Evolutionary conservation across 1,140 invertebrate species (phyloP).

Genomic region (Sycophila sp.): DNA sequence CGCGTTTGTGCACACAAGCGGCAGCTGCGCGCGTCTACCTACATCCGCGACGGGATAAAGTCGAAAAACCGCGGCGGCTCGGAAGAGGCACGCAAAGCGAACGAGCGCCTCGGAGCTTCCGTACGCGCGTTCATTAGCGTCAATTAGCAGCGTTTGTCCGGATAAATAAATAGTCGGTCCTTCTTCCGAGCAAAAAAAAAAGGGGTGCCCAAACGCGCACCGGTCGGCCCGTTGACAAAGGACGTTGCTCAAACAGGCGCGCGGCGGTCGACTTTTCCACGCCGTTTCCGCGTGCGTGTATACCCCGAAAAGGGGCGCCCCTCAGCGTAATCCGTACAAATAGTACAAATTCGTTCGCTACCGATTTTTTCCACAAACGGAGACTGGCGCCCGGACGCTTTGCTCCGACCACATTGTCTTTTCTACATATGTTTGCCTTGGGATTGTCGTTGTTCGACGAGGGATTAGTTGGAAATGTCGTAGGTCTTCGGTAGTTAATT

Average conservation of each 20-base stretch:
- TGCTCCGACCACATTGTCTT: no score
- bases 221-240: background rate
- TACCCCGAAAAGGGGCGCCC: no score
- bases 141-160: conserved; percentile 61
- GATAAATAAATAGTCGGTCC: conserved; percentile 54
- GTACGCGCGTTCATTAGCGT: conserved; percentile 56
- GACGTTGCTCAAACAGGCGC: conserved; percentile 27
- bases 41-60: background rate
- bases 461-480: no score
- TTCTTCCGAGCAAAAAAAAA: background rate
- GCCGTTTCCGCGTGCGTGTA: background rate
- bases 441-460: no score
- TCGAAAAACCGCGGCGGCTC: background rate
- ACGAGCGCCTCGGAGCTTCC: background rate
- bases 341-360: conserved; percentile 34
- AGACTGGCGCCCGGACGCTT: no score
- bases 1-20: background rate
- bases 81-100: background rate
- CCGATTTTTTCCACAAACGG: no score
- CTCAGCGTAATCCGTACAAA: conserved; percentile 15
- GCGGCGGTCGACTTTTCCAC: background rate
- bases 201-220: background rate
- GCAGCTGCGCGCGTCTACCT: background rate
- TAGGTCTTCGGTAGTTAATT: no score
- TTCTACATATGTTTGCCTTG: no score